A percentile compares a stretch with the other conserved stretches of the same genome.
These are phyloP conservation scores for Poeciliopsis prolifica DNA, from an alignment of 2,113 vertebrate genomes.

Conservation along the genomic window DNA sequence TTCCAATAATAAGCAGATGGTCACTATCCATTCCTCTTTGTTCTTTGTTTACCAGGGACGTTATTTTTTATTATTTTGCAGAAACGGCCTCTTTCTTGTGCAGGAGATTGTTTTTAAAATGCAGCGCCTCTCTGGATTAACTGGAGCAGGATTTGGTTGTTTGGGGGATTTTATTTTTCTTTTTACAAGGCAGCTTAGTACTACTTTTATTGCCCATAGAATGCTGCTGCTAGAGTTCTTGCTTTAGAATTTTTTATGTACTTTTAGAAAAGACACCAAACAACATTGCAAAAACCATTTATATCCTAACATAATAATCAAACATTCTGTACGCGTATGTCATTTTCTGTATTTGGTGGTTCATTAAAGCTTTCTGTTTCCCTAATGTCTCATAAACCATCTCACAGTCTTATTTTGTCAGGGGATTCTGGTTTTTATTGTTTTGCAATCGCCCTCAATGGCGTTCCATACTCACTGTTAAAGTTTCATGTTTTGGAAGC, in stretches of 20 bases:
- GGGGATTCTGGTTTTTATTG: background rate
- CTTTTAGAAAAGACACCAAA: conserved; percentile 1
- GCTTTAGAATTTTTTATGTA: conserved; percentile 15
- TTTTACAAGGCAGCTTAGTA: conserved; percentile 32
- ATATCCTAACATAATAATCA: conserved; percentile 5
- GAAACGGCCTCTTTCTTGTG: conserved; percentile 8
- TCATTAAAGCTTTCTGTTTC: conserved; percentile 5
- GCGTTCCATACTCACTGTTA: background rate
- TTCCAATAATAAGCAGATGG: background rate
- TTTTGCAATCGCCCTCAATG: background rate
- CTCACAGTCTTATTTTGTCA: background rate
- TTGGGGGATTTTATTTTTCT: conserved; percentile 18
- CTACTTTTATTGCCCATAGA: conserved; percentile 40
- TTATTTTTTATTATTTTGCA: conserved; percentile 4
- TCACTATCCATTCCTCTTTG: background rate
- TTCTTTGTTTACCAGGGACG: background rate
- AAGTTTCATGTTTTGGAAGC: background rate
- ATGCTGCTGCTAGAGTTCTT: conserved; percentile 15
- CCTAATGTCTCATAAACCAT: background rate
- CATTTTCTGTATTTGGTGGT: background rate
- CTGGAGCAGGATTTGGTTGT: conserved; percentile 39
- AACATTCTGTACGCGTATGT: background rate
- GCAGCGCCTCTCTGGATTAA: conserved; percentile 59
- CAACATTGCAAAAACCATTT: conserved; percentile 1
- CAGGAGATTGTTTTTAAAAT: conserved; percentile 41